A percentile compares a stretch with the other conserved stretches of the same genome.
Conservation (phyloP, 1,140 invertebrate species). For the Bombus superbus region DNA sequence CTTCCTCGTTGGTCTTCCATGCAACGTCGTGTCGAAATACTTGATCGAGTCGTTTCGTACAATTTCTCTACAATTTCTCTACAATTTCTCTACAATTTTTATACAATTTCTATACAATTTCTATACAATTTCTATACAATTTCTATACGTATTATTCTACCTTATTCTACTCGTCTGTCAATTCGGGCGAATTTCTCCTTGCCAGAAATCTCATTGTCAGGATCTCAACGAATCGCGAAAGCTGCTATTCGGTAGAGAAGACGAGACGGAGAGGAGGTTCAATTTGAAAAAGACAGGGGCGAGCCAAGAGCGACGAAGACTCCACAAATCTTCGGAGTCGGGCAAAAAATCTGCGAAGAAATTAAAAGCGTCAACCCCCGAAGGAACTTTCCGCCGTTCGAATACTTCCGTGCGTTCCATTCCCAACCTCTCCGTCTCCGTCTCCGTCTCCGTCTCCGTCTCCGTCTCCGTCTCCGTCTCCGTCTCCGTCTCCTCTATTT, state of each 20-base stretch:
- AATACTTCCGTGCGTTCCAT: slow-evolving; percentile 38
- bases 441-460: background rate
- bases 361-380: slow-evolving; percentile 41
- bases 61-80: too few relatives aligned
- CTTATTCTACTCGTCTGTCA: background rate
- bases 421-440: slow-evolving; percentile 1
- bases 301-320: slow-evolving; percentile 2
- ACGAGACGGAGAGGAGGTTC: background rate
- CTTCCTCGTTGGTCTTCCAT: too few relatives aligned
- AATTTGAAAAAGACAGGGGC: slow-evolving; percentile 22
- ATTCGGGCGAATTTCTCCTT: background rate
- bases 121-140: too few relatives aligned
- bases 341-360: slow-evolving; percentile 44
- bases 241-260: background rate
- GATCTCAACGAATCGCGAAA: background rate
- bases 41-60: too few relatives aligned
- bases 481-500: background rate
- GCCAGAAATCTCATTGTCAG: background rate
- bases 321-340: slow-evolving; percentile 41
- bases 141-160: too few relatives aligned
- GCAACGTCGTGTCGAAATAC: too few relatives aligned
- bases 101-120: too few relatives aligned
- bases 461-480: too few relatives aligned
- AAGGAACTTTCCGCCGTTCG: background rate
- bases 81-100: too few relatives aligned